Evolutionary conservation across 2,888 invertebrate species (phyloP), one percentile per base, ranked within the genome.

Genomic region (Hydrotaea diabolus): DNA sequence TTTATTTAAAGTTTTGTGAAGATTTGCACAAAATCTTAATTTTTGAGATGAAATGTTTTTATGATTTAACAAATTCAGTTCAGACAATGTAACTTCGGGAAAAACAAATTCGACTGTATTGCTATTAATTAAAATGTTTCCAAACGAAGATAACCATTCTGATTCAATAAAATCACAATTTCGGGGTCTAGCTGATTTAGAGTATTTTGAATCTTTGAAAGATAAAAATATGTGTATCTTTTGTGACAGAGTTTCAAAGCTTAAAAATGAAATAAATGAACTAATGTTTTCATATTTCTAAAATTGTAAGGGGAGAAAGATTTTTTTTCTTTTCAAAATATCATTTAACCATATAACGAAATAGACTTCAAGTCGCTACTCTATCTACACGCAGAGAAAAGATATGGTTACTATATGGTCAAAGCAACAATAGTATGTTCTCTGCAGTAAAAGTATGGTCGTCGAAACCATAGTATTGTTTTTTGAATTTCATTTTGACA

Each of bases 101-200:
- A 53, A 53, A 53, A 53, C 53, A 2, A 53, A 15, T 53, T 4
- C 31, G 3, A 31, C 7, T 31, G 31, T 31, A 31, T 7, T 7
- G 31, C 7, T 31, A 4, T 53, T 17, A 17, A 17, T 69, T 46
- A 26, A 69, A 23, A 23, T 21, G 43, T 46, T 69, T 46, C 36
- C 36, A 17, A 64, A 64, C 7, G 64, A 64, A 15, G n/a, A 19
- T 3, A 2, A 8, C 9, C 8, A 64, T n/a, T 64, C 39, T 39
- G 64, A 17, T 2, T 39, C 36, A 0, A 78, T 78, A 21, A 77
- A 82, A 19, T 57, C 36, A 15, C 77, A 82, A 69, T 82, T 53
- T 46, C 31, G 82, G 26, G 66, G 74, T 17, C 53, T 69, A 36
- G 57, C 77, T 4, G 74, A 82, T 49, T 21, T 31, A 15, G 71